Conservation (phyloP, 2,888 invertebrate species). For the Apoda limacodes region DNA sequence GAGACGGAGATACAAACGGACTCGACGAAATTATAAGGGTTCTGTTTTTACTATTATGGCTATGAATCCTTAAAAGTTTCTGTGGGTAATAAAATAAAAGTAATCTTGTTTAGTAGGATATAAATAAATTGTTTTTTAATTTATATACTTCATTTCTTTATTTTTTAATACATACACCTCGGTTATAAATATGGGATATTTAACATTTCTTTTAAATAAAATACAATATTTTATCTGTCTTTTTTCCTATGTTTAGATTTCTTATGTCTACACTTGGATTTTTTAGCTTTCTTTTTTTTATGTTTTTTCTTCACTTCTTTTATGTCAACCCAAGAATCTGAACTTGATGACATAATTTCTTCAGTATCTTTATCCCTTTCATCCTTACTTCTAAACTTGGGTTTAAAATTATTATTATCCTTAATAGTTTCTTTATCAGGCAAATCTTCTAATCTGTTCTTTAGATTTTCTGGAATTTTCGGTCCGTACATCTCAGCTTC, state of each 20-base stretch:
- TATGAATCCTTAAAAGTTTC: too few relatives aligned
- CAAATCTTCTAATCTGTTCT: conserved; percentile 28
- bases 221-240: too few relatives aligned
- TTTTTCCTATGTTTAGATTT: conserved; percentile 56
- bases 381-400: conserved; percentile 26
- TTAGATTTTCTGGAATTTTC: conserved; percentile 63
- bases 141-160: too few relatives aligned
- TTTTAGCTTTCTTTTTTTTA: conserved; percentile 57
- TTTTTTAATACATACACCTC: too few relatives aligned
- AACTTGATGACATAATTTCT: conserved; percentile 40
- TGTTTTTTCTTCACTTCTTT: conserved; percentile 42
- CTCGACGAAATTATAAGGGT: too few relatives aligned
- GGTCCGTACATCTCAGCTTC: conserved; percentile 65
- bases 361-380: conserved; percentile 24
- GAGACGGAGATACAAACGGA: too few relatives aligned
- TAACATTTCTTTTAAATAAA: too few relatives aligned
- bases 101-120: too few relatives aligned
- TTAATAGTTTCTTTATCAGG: conserved; percentile 5
- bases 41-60: too few relatives aligned
- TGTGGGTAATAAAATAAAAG: too few relatives aligned
- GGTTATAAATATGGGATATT: too few relatives aligned
- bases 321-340: conserved; percentile 65
- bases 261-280: conserved; percentile 52
- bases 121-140: too few relatives aligned
- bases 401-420: conserved; percentile 23